Evolutionary conservation across 2,797 vertebrate genomes (phyloP).

Genomic region (Pogonophryne albipinna): DNA sequence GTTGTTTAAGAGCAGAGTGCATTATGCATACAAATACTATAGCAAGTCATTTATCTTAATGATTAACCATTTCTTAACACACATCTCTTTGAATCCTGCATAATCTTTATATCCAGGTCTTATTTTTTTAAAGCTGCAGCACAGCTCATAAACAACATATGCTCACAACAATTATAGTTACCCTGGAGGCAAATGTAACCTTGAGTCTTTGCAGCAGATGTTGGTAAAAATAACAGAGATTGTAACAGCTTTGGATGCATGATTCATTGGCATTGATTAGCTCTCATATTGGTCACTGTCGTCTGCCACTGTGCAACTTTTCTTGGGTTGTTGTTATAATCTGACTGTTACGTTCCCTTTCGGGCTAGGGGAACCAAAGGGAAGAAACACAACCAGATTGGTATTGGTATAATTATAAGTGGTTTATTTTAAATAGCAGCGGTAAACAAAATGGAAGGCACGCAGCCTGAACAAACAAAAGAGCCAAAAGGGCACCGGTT

Average conservation of each 20-base stretch:
- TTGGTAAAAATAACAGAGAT: constrained; percentile 74
- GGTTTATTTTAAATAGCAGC: too few relatives aligned
- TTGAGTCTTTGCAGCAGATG: constrained; percentile 81
- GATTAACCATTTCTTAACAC: constrained; percentile 43
- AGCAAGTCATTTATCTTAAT: constrained; percentile 22
- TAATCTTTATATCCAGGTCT: constrained; percentile 32
- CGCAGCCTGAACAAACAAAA: too few relatives aligned
- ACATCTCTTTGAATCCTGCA: constrained; percentile 17
- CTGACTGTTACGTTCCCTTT: too few relatives aligned
- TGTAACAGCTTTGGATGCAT: constrained; percentile 69
- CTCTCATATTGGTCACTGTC: constrained; percentile 49
- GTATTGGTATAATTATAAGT: too few relatives aligned
- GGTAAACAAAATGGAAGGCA: too few relatives aligned
- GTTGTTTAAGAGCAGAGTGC: constrained; percentile 17
- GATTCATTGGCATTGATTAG: constrained; percentile 61
- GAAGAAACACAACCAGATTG: too few relatives aligned
- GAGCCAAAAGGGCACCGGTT: too few relatives aligned
- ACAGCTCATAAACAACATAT: constrained; percentile 84
- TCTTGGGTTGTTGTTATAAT: too few relatives aligned
- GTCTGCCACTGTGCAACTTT: constrained; percentile 25
- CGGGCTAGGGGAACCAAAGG: too few relatives aligned
- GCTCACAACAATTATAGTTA: constrained; percentile 75
- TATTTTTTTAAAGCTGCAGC: constrained; percentile 61
- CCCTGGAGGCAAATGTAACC: constrained; percentile 82
- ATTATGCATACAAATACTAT: constrained; percentile 27